phyloP scores from a whole-genome alignment of 2,797 vertebrate genomes.

The Ciconia nigra region DNA sequence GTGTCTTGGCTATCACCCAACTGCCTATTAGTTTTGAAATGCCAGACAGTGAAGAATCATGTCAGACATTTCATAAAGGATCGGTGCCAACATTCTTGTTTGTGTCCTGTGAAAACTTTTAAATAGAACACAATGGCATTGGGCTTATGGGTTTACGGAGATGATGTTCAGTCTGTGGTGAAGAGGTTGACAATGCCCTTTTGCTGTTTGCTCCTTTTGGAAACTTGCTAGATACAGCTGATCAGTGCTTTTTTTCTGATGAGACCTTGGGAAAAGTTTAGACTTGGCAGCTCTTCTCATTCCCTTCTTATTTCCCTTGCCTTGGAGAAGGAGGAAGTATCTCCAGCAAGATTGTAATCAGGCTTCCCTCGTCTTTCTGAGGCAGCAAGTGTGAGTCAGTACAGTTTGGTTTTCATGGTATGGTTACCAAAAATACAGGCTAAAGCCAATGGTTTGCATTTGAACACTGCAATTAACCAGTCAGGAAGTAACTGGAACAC shows the following conservation, averaged over 20 bases:
- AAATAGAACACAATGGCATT: background rate
- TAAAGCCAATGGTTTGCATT: background rate
- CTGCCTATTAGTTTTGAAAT: background rate
- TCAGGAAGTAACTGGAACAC: background rate
- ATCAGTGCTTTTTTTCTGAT: background rate
- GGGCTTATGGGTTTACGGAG: background rate
- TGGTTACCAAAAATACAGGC: background rate
- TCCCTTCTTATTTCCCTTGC: background rate
- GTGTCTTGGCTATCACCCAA: background rate
- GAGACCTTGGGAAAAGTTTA: background rate
- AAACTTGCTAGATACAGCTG: background rate
- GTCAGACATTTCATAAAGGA: background rate
- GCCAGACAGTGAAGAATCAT: background rate
- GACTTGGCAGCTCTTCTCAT: background rate
- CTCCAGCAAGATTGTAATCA: too few relatives aligned
- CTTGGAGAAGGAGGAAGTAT: background rate
- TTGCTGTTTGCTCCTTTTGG: background rate
- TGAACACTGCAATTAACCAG: background rate
- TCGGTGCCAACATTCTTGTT: background rate
- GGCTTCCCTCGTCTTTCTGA: background rate
- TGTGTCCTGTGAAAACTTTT: background rate
- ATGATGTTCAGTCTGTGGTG: background rate
- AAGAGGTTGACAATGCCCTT: background rate
- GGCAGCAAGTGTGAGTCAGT: background rate
- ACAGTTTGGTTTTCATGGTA: background rate